Conservation (phyloP, 2,797 vertebrate genomes). For the Notolepis coatsorum region DNA sequence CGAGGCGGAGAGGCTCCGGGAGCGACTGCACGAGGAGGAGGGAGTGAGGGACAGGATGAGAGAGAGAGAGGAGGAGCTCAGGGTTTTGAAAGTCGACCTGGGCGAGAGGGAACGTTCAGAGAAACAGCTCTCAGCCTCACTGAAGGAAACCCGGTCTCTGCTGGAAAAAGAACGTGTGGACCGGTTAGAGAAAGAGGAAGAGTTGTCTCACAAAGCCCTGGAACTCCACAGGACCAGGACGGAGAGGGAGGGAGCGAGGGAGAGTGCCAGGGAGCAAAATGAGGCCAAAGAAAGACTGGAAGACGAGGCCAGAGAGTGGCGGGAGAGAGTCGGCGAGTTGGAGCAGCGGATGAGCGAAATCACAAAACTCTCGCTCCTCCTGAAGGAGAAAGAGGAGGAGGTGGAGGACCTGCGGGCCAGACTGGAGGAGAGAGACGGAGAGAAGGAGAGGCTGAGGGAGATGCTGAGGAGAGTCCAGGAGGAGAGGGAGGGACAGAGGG, state of each 20-base stretch:
- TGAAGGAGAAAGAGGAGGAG: constrained; percentile 63
- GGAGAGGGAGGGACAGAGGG: constrained; percentile 49
- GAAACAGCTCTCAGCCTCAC: constrained; percentile 32
- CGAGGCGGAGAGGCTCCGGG: constrained; percentile 62
- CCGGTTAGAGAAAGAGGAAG: constrained; percentile 26
- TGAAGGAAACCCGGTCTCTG: constrained; percentile 26
- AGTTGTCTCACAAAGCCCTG: constrained; percentile 25
- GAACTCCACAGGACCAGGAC: constrained; percentile 31
- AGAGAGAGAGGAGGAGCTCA: constrained; percentile 30
- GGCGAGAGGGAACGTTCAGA: constrained; percentile 29
- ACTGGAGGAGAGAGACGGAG: constrained; percentile 51
- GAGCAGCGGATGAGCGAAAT: constrained; percentile 31
- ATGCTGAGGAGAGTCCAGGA: constrained; percentile 62
- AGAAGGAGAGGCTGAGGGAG: constrained; percentile 53
- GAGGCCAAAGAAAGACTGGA: constrained; percentile 50
- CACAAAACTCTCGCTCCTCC: constrained; percentile 28
- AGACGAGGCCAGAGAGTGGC: constrained; percentile 68
- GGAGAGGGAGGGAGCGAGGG: constrained; percentile 58
- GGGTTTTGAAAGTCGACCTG: constrained; percentile 26
- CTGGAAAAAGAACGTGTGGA: constrained; percentile 38
- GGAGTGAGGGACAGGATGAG: constrained; percentile 27
- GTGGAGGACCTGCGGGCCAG: constrained; percentile 27
- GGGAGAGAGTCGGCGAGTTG: constrained; percentile 20
- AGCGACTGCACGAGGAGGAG: constrained; percentile 31
- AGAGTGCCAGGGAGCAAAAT: constrained; percentile 51